Evolutionary conservation across 2,888 invertebrate genomes (phyloP).

Genomic region (Eupithecia exiguata): DNA sequence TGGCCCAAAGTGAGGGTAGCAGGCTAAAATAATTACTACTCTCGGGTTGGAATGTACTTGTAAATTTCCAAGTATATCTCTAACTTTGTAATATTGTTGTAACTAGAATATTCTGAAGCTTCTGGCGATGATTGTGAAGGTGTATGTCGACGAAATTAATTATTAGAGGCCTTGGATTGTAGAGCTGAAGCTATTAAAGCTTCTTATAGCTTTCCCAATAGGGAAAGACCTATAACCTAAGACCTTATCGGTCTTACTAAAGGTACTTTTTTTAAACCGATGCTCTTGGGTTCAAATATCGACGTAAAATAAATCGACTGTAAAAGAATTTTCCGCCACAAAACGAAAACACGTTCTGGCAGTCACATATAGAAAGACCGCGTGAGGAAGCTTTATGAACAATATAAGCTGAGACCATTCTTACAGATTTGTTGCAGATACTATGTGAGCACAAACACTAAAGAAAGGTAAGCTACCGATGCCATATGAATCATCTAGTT

Average conservation of each 20-base stretch:
- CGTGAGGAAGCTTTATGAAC: not conserved
- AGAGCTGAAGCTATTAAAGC: not conserved
- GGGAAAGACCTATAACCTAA: no score
- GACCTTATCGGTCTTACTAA: not conserved
- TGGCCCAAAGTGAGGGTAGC: slow-evolving; percentile 45
- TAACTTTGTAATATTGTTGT: slow-evolving; percentile 3
- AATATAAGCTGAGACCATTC: not conserved
- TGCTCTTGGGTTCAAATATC: not conserved
- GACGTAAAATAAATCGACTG: no score
- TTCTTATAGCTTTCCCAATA: not conserved
- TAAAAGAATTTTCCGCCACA: not conserved
- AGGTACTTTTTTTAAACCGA: not conserved
- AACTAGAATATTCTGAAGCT: slow-evolving; percentile 5
- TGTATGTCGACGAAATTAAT: slow-evolving; percentile 7
- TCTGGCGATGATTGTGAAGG: not conserved
- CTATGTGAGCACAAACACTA: not conserved
- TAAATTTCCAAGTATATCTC: slow-evolving; percentile 7
- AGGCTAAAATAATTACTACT: slow-evolving; percentile 9
- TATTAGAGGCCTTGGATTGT: not conserved
- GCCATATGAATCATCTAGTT: not conserved
- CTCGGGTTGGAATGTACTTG: slow-evolving; percentile 18
- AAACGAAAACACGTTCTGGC: not conserved
- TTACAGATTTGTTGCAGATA: not conserved
- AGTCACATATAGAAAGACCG: not conserved
- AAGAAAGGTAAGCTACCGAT: not conserved